phyloP scores from a whole-genome alignment of 2,888 invertebrate genomes.

The Brachylomia viminalis region DNA sequence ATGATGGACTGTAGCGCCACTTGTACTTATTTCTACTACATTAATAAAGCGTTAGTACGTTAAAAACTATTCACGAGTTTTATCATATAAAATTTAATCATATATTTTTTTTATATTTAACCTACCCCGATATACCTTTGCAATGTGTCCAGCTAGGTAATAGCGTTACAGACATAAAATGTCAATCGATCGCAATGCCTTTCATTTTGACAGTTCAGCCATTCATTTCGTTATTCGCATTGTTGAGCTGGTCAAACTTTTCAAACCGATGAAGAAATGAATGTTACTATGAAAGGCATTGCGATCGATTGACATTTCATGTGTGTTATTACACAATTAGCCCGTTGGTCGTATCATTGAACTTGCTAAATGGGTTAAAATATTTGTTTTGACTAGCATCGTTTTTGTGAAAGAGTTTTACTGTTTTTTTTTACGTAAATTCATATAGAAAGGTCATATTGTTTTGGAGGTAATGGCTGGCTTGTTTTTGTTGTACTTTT shows the following conservation, averaged over 20 bases:
- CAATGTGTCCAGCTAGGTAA: not conserved
- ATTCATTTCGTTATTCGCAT: not conserved
- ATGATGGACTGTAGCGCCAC: too few relatives aligned
- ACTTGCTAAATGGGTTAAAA: constrained; percentile 3
- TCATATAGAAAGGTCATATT: not conserved
- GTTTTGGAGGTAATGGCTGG: too few relatives aligned
- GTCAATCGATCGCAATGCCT: not conserved
- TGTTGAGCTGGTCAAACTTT: not conserved
- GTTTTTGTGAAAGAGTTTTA: constrained; percentile 8
- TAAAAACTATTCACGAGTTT: too few relatives aligned
- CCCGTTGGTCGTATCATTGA: not conserved
- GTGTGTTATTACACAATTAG: not conserved
- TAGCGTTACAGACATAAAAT: not conserved
- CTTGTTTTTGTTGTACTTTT: not conserved
- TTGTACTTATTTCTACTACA: too few relatives aligned
- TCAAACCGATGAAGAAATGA: not conserved
- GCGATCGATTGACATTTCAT: not conserved
- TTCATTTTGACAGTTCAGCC: not conserved
- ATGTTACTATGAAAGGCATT: not conserved
- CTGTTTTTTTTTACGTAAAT: not conserved
- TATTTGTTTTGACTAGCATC: not conserved
- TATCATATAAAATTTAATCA: too few relatives aligned
- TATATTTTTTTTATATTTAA: too few relatives aligned
- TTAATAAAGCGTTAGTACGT: too few relatives aligned
- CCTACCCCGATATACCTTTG: not conserved